Base-by-base conservation (phyloP, 2,113 vertebrate species). In the Epinephelus moara region DNA sequence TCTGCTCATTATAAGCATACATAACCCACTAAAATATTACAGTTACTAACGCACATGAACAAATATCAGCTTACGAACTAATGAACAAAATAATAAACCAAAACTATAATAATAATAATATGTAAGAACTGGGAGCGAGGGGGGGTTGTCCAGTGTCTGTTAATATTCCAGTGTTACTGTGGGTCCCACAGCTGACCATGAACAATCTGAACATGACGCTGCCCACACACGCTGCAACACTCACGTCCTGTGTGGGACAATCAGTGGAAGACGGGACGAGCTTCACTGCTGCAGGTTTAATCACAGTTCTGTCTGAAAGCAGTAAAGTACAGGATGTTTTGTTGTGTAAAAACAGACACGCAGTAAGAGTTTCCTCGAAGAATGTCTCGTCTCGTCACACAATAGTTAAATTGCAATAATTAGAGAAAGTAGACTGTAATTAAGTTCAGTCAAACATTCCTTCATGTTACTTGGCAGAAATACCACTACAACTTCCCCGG, bases 381-480 rank as follows among this genome's bases (percentile, higher is more conserved):
- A 75, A 10, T 37, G 3, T 53, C 19, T 61, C 59, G 3, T 27
- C 42, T 62, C 62, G 52, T 79, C 63, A 63, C 62, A 70, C 27
- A 50, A 6, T 2, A 50, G 19, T 50, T 18, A 23, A 53, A 66
- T 7, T 56, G 55, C 70, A 78, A 40, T 53, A 89, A 89, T 76
- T 57, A 62, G 18, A 70, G 30, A 82, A 70, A 75, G 45, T 17
- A 18, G 64, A n/a, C 49, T 80, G 52, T 81, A 59, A 88, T 89
- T 74, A 82, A 47, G 64, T 27, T n/a, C 49, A 75, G 9, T 53
- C 25, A 79, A 86, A 72, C 82, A 80, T 87, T 87, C 77, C 64
- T 81, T 71, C 2, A 18, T 84, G 83, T 84, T 70, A 17, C 71
- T 78, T 67, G 79, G 79, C 60, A 82, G 72, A 81, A 66, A 81